A percentile compares a stretch with the other conserved stretches of the same genome.
Conservation (phyloP, 2,797 vertebrate genomes). For the Petrocephalus sullivani region DNA sequence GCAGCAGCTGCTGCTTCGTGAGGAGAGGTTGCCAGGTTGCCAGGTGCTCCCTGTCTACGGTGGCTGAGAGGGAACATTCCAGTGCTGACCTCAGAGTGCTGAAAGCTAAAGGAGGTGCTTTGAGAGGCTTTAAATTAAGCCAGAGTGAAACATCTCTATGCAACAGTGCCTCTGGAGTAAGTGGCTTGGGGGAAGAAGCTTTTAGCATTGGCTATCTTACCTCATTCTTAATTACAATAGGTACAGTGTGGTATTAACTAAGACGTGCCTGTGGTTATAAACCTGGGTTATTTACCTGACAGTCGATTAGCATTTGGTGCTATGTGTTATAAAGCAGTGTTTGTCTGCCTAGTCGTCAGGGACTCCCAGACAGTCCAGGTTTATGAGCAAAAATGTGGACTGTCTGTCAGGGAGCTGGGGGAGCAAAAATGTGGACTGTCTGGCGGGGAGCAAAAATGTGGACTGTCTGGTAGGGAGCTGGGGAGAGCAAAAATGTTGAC, state of each 20-base stretch:
- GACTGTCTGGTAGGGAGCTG: background rate
- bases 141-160: background rate
- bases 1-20: background rate
- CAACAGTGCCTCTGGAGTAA: background rate
- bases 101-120: background rate
- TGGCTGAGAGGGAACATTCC: background rate
- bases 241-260: background rate
- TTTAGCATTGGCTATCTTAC: background rate
- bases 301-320: background rate
- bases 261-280: background rate
- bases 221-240: background rate
- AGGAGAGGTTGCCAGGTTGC: background rate
- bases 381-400: background rate
- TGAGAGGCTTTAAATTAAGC: constrained; percentile 1
- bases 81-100: background rate
- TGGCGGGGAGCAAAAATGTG: background rate
- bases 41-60: background rate
- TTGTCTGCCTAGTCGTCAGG: background rate
- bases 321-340: background rate
- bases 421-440: background rate
- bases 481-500: background rate
- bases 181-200: background rate
- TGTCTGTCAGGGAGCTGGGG: background rate
- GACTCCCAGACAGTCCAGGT: background rate
- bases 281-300: background rate